A percentile compares a stretch with the other conserved stretches of the same genome.
These are phyloP conservation scores for Eulemur rubriventer DNA, from an alignment of 2,797 vertebrate species.

Conservation along the genomic window DNA sequence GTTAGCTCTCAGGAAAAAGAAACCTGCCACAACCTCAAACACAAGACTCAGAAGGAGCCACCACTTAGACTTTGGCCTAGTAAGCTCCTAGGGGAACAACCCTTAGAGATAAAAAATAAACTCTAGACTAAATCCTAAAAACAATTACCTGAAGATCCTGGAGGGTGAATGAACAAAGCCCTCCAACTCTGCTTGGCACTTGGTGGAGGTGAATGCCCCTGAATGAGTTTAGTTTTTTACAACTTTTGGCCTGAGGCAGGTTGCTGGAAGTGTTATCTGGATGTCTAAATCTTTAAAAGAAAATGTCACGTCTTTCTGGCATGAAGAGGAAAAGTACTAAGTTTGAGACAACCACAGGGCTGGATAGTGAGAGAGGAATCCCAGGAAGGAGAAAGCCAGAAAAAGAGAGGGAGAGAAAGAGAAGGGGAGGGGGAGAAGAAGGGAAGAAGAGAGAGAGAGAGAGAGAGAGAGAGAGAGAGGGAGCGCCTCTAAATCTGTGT, in stretches of 20 bases:
- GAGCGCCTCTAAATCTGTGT: background rate
- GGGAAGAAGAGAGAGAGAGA: no score
- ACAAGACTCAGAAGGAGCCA: background rate
- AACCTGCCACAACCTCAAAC: background rate
- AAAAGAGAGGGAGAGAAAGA: background rate
- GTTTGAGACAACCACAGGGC: background rate
- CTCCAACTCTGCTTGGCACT: background rate
- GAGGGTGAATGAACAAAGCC: background rate
- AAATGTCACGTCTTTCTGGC: background rate
- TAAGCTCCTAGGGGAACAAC: background rate
- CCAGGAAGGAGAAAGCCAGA: background rate
- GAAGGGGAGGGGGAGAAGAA: background rate
- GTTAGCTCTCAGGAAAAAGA: background rate
- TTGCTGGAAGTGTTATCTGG: background rate
- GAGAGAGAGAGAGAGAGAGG: no score
- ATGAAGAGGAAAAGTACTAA: background rate
- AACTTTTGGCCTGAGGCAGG: background rate
- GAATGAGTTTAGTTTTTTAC: background rate
- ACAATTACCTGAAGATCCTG: background rate
- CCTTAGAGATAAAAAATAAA: background rate
- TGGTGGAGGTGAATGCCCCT: background rate
- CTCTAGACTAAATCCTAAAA: background rate
- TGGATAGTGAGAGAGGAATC: background rate
- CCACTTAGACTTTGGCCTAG: background rate
- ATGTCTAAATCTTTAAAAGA: background rate